phyloP scores from a whole-genome alignment of 2,113 vertebrate genomes.

The Okapia johnstoni region DNA sequence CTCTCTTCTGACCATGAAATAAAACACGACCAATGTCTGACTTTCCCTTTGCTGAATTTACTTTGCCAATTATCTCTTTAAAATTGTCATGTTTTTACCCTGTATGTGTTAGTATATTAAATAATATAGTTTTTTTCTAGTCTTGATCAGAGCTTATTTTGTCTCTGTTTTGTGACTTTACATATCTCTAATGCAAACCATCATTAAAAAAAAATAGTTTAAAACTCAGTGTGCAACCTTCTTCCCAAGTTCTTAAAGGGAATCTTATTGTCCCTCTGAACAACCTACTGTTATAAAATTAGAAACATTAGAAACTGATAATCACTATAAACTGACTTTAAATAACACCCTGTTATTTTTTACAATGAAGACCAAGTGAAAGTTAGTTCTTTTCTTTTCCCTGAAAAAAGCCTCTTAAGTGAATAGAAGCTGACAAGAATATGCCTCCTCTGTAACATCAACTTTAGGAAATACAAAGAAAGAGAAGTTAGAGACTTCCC shows the following conservation, averaged over 20 bases:
- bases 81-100: neutral
- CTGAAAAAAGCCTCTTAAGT: neutral
- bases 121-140: neutral
- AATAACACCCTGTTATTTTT: too few species aligned
- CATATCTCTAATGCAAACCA: neutral
- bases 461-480: neutral
- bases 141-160: neutral
- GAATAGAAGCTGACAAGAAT: neutral
- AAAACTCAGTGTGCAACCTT: neutral
- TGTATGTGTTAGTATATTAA: neutral
- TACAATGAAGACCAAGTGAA: neutral
- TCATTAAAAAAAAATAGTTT: neutral
- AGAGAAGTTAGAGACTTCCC: neutral
- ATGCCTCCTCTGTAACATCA: neutral
- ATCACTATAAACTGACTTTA: too few species aligned
- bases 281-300: neutral
- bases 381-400: neutral
- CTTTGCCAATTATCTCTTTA: neutral
- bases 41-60: neutral
- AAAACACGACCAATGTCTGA: neutral
- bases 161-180: neutral
- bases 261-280: neutral
- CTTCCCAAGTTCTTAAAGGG: neutral
- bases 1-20: neutral
- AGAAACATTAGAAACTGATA: neutral